Evolutionary conservation across 2,113 vertebrate genomes (phyloP), one percentile per base, ranked within the genome.

Genomic region (Camelus dromedarius): DNA sequence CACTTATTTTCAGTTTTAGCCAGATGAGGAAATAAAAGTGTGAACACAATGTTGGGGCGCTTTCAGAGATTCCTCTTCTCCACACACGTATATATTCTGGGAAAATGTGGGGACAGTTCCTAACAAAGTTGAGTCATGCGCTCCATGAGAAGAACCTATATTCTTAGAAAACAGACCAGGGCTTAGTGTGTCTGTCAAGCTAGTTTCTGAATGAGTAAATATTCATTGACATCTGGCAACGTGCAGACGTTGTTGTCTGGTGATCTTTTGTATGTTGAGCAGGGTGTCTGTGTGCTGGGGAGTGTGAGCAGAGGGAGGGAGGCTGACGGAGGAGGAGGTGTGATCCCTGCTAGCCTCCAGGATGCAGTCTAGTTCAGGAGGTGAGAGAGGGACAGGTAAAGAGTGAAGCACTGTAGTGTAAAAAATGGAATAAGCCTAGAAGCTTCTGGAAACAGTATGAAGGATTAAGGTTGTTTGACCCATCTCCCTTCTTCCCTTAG

Each of bases 1-100:
- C 19, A n/a, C n/a, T 56, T 88, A 64, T 87, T 54, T 93, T 85
- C 22, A 80, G 28, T 91, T 97, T 94, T 87, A 60, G 14, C 62
- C 73, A 66, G 30, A 46, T 50, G 66, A 24, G 30, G 48, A 81
- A 75, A 84, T 58, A 70, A 89, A 89, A 90, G 69, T 54, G 24
- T 50, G 3, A 75, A 66, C 54, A 2, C 48, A 56, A 52, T 89
- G 64, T 64, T 82, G 32, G 70, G 73, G 11, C 24, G n/a, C 83
- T 86, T 73, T 62, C 14, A 64, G 42, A 22, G 48, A 70, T 66
- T 93, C 4, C 26, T 7, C 5, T 62, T 92, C 18, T 73, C 10
- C 15, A 84, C 12, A 66, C 1, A 38, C 42, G 30, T 15, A 26
- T 62, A 26, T 13, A 81, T 75, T 91, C 58, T 87, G n/a, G 58